A percentile compares a stretch with the other conserved stretches of the same genome.
phyloP scores from a whole-genome alignment of 2,797 vertebrate genomes.

The Iguana delicatissima region DNA sequence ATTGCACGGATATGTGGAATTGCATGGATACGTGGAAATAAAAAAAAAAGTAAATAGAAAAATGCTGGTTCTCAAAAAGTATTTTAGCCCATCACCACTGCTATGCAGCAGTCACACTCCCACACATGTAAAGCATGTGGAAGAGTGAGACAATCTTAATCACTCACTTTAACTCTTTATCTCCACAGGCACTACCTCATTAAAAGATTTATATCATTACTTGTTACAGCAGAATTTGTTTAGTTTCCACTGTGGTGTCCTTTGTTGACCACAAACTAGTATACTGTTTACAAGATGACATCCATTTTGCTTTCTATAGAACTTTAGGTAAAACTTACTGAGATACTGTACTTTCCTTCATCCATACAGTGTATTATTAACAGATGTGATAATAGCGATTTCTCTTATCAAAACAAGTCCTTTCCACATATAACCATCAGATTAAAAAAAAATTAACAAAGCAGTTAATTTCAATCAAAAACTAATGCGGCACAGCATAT shows the following conservation, averaged over 20 bases:
- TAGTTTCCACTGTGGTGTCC: slow-evolving; percentile 39
- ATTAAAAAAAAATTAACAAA: not conserved
- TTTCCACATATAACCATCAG: not conserved
- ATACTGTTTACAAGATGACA: slow-evolving; percentile 11
- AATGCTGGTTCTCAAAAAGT: slow-evolving; percentile 60
- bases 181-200: slow-evolving; percentile 19
- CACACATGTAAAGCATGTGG: slow-evolving; percentile 60
- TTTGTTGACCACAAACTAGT: slow-evolving; percentile 20
- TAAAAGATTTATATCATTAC: slow-evolving; percentile 18
- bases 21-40: not conserved
- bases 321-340: not conserved
- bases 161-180: slow-evolving; percentile 65
- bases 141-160: slow-evolving; percentile 66
- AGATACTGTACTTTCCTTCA: not conserved
- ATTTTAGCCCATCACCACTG: slow-evolving; percentile 64
- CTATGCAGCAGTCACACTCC: slow-evolving; percentile 62
- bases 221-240: slow-evolving; percentile 53
- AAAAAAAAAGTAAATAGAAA: slow-evolving; percentile 22
- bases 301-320: fast-evolving
- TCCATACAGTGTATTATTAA: not conserved
- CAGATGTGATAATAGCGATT: not conserved
- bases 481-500: not conserved
- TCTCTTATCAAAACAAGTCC: not conserved
- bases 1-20: no score
- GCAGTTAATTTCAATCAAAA: not conserved